Conservation (phyloP, 2,797 vertebrate species). For the Ctenosaura bakeri region DNA sequence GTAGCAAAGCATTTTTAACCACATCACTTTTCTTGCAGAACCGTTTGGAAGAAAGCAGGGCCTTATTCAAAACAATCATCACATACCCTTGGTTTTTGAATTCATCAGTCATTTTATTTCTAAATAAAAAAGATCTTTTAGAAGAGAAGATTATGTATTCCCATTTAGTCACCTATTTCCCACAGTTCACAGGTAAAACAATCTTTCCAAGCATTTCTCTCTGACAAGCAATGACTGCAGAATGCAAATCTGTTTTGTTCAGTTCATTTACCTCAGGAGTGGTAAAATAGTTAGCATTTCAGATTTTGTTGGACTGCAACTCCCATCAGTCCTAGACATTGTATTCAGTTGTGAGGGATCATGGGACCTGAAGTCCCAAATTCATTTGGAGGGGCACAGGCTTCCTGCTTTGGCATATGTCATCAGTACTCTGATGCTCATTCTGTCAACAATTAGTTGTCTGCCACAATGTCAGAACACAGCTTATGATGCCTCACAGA, state of each 20-base stretch:
- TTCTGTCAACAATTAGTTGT: background rate
- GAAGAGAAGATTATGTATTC: conserved; percentile 91
- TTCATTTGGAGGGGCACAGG: too few species aligned
- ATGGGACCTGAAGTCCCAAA: too few species aligned
- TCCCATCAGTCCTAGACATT: too few species aligned
- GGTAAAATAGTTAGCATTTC: too few species aligned
- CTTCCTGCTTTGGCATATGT: too few species aligned
- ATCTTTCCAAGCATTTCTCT: background rate
- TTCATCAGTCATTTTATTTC: conserved; percentile 92
- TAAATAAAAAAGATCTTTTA: conserved; percentile 94
- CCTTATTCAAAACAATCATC: conserved; percentile 93
- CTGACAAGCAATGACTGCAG: background rate
- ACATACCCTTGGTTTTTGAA: conserved; percentile 92
- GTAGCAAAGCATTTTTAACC: background rate
- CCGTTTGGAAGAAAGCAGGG: conserved; percentile 94
- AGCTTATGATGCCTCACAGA: background rate
- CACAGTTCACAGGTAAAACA: conserved; percentile 87
- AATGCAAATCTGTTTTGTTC: background rate
- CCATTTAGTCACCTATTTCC: conserved; percentile 89
- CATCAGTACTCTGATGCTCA: background rate
- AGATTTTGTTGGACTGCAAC: too few species aligned
- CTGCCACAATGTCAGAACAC: background rate
- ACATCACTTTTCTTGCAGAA: conserved; percentile 80
- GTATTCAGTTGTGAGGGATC: too few species aligned
- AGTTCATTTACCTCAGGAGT: too few species aligned